phyloP scores from a whole-genome alignment of 2,797 vertebrate species.

The Tapirus indicus region DNA sequence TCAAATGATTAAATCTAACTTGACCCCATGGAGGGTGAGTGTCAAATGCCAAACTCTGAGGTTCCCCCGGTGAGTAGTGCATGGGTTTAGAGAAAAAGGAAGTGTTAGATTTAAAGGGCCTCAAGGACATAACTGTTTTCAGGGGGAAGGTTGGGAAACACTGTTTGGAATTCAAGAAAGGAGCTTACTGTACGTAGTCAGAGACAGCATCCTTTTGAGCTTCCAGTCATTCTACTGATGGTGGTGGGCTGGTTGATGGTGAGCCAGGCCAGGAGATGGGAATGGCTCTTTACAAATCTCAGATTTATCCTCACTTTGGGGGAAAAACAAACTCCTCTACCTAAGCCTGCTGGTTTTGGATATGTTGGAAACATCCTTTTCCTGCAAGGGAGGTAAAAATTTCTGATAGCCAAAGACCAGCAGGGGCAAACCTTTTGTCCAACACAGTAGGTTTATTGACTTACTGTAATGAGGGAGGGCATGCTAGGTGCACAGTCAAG shows the following conservation, averaged over 20 bases:
- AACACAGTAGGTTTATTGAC: neutral
- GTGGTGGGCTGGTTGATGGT: neutral
- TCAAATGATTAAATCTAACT: slow-evolving; percentile 3
- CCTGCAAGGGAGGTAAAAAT: neutral
- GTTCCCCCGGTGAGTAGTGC: rapidly evolving
- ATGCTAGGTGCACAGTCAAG: neutral
- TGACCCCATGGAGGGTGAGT: neutral
- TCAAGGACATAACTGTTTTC: neutral
- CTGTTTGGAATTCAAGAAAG: neutral
- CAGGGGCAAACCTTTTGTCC: neutral
- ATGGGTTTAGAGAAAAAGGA: neutral
- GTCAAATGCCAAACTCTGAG: neutral
- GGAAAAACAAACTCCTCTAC: neutral
- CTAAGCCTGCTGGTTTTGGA: neutral
- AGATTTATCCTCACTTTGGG: neutral
- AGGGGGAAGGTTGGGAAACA: neutral
- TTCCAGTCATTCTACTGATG: neutral
- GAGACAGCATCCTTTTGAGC: neutral
- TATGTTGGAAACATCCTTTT: neutral
- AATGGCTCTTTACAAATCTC: neutral
- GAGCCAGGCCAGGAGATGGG: neutral
- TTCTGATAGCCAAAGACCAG: neutral
- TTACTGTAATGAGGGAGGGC: neutral
- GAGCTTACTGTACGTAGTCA: neutral
- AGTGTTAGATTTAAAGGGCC: neutral